phyloP scores from a whole-genome alignment of 2,113 vertebrate species.

The Strigops habroptila region DNA sequence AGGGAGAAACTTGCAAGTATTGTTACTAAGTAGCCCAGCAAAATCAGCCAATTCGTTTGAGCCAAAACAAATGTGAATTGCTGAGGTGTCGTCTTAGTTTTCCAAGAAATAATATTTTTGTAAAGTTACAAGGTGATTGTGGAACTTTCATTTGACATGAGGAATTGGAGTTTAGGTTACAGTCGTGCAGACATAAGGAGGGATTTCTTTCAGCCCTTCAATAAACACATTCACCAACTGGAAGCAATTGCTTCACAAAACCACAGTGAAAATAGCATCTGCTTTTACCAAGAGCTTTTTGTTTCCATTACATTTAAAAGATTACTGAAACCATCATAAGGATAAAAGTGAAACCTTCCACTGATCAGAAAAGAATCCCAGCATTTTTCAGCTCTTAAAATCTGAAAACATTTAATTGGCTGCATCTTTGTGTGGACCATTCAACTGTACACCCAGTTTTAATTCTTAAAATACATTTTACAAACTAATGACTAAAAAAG shows the following conservation, averaged over 20 bases:
- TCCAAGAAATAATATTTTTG: conserved; percentile 60
- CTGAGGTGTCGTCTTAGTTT: conserved; percentile 36
- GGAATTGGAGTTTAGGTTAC: conserved; percentile 33
- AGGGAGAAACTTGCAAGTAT: conserved; percentile 8
- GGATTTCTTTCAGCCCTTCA: conserved; percentile 48
- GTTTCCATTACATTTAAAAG: conserved; percentile 39
- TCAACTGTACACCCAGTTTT: not conserved
- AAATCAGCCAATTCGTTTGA: conserved; percentile 29
- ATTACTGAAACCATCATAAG: not conserved
- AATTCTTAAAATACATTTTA: not conserved
- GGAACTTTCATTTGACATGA: conserved; percentile 1
- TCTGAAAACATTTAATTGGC: conserved; percentile 41
- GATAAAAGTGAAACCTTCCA: conserved; percentile 16
- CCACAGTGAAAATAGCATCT: conserved; percentile 44
- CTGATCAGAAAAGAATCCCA: conserved; percentile 23
- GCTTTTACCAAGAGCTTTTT: conserved; percentile 56
- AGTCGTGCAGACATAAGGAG: conserved; percentile 40
- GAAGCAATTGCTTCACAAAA: conserved; percentile 68
- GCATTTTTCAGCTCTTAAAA: not conserved
- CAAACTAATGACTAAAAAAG: not conserved
- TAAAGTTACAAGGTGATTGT: conserved; percentile 42
- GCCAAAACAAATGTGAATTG: conserved; percentile 51
- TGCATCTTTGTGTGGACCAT: not conserved
- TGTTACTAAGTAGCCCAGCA: conserved; percentile 40
- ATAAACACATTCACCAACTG: conserved; percentile 58